phyloP scores from a whole-genome alignment of 2,888 invertebrate species.

The Gymnoscelis rufifasciata region DNA sequence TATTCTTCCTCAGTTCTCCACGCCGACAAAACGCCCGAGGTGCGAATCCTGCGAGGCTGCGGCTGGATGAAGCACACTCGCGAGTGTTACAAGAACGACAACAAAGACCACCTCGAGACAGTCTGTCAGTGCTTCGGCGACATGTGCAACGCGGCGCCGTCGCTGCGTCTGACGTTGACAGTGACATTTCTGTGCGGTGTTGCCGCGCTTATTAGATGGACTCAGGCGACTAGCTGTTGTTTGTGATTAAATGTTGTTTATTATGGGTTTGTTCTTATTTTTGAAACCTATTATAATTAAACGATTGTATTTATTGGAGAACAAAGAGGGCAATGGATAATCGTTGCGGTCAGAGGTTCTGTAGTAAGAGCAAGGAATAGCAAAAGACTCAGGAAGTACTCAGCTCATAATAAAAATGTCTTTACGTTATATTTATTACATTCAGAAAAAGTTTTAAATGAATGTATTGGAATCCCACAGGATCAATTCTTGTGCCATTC shows the following conservation, averaged over 20 bases:
- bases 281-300: no score
- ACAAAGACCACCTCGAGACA: conserved; percentile 78
- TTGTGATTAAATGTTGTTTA: not conserved
- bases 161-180: conserved; percentile 34
- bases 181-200: conserved; percentile 34
- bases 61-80: conserved; percentile 74
- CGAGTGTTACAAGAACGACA: conserved; percentile 78
- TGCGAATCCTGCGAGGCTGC: conserved; percentile 78
- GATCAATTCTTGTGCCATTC: no score
- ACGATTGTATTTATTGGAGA: no score
- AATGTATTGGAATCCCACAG: no score
- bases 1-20: conserved; percentile 61
- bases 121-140: conserved; percentile 81
- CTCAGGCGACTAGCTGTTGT: not conserved
- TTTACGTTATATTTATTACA: no score
- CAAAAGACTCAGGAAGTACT: no score
- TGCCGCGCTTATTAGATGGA: conserved; percentile 26
- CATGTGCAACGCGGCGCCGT: conserved; percentile 73
- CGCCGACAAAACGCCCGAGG: conserved; percentile 47
- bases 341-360: no score
- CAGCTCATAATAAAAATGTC: no score
- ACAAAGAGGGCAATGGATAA: no score
- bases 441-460: no score
- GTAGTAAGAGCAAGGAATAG: no score
- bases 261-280: not conserved